Base-by-base conservation (phyloP, 2,888 invertebrate genomes). In the Aleiodes leptofemur region DNA sequence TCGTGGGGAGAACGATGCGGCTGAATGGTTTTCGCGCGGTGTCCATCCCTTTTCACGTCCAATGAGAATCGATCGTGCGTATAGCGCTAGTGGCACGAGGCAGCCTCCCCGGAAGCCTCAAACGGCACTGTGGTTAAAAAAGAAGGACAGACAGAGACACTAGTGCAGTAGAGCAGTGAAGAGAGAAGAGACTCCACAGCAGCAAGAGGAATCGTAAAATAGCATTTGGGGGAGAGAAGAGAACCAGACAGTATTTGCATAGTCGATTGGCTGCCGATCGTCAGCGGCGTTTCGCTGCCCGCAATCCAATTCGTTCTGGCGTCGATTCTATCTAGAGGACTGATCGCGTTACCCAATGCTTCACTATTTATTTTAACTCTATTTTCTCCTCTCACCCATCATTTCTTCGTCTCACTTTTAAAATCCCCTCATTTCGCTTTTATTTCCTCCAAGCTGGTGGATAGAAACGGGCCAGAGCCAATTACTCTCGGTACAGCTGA, bases 251-350 rank as follows among this genome's bases (percentile, higher is more conserved):
- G 66, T 81, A 85, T 86, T 86, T 85, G 85, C 86, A 86, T 84
- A 83, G 83, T 82, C 85, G 85, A 85, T 85, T 85, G 84, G 80
- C 77, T 79, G 80, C 78, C 74, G 75, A 78, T 76, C 80, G 77
- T 72, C 64, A 56, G 66, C 74, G 77, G 72, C 77, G 76, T 73
- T 80, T 80, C 79, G 81, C 82, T 83, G 83, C 81, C 79, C 78
- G 73, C 82, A 81, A 82, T 82, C 80, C 80, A 81, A 84, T 85
- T 85, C 80, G 80, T 77, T 76, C 51, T 79, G 75, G 59, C 79
- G 80, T 76, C 82, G 82, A 84, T 84, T 85, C 84, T 82, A 81
- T 80, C 82, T 83, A 78, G 79, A 74, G 69, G 71, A 80, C 82
- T 81, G 77, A 81, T 80, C 81, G 76, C 75, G 77, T 38, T 48